Evolutionary conservation across 2,113 vertebrate genomes (phyloP).

Genomic region (Todiramphus saurophagus): DNA sequence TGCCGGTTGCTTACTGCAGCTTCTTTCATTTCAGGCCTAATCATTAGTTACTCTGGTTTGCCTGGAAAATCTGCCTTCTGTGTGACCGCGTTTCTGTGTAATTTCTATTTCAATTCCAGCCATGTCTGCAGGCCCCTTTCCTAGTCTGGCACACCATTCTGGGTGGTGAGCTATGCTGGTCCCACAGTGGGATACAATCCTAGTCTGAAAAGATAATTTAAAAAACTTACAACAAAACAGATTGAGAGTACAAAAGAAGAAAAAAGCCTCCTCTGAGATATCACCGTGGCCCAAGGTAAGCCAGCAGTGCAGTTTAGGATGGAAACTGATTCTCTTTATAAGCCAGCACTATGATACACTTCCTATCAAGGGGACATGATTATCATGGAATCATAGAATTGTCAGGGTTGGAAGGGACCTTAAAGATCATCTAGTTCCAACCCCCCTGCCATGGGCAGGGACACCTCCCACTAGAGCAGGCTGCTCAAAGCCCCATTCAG

Average conservation of each 20-base stretch:
- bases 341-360: background rate
- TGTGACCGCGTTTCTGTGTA: background rate
- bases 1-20: background rate
- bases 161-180: background rate
- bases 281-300: background rate
- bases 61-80: background rate
- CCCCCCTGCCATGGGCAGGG: too few relatives aligned
- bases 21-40: background rate
- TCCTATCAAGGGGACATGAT: background rate
- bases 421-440: too few relatives aligned
- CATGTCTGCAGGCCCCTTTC: background rate
- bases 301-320: background rate
- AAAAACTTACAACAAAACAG: background rate
- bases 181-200: background rate
- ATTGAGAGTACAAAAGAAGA: background rate
- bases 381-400: background rate
- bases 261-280: background rate
- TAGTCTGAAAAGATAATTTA: background rate
- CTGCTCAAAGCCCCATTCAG: too few relatives aligned
- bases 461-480: too few relatives aligned
- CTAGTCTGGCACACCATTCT: background rate
- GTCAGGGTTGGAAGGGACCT: too few relatives aligned
- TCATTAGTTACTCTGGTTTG: background rate
- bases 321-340: background rate
- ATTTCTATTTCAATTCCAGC: background rate